A percentile compares a stretch with the other conserved stretches of the same genome.
Conservation (phyloP, 2,113 vertebrate species). For the Chinchilla lanigera region DNA sequence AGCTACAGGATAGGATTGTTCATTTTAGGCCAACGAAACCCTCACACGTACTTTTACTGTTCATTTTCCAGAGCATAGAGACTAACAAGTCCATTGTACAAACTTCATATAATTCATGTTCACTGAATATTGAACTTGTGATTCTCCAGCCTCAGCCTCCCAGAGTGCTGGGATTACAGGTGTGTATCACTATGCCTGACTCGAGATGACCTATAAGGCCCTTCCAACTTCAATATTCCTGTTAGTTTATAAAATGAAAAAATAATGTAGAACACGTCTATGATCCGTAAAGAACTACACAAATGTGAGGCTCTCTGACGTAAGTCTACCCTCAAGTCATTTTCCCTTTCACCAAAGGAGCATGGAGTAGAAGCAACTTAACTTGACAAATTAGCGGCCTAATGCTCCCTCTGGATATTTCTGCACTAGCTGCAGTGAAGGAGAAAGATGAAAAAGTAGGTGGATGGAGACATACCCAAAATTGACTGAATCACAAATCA, state of each 20-base stretch:
- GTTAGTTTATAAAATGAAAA: constrained; percentile 58
- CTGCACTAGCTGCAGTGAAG: background rate
- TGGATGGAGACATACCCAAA: background rate
- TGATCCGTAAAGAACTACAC: constrained; percentile 31
- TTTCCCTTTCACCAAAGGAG: constrained; percentile 54
- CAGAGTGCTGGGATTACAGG: background rate
- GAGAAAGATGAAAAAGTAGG: constrained; percentile 12
- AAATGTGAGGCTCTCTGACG: constrained; percentile 44
- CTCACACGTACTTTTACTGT: background rate
- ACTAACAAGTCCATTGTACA: constrained; percentile 30
- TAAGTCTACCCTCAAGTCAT: constrained; percentile 53
- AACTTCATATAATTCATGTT: constrained; percentile 47
- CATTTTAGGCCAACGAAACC: background rate
- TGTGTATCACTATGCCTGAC: background rate
- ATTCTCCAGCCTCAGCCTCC: background rate
- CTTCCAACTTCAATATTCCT: constrained; percentile 53
- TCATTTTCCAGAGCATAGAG: background rate
- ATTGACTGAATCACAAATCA: constrained; percentile 54
- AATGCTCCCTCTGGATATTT: constrained; percentile 47
- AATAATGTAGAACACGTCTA: constrained; percentile 33
- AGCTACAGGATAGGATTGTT: background rate
- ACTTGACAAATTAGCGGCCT: constrained; percentile 46
- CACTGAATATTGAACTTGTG: constrained; percentile 40
- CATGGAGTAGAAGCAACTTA: constrained; percentile 24
- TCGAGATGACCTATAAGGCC: constrained; percentile 12